Evolutionary conservation across 2,113 vertebrate genomes (phyloP).

Genomic region (Myotis brandtii): DNA sequence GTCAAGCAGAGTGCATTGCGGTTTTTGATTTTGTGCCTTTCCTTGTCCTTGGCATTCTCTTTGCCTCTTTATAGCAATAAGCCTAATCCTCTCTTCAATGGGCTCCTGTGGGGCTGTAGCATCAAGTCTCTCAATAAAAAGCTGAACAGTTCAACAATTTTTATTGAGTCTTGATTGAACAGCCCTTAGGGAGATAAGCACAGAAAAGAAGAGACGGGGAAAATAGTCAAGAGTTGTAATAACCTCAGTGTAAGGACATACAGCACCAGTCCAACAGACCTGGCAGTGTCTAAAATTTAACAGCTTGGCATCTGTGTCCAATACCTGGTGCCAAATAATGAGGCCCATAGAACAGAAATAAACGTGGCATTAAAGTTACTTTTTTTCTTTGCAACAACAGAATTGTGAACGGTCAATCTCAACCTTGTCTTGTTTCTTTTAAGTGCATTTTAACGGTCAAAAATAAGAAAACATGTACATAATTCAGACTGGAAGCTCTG

Average conservation of each 20-base stretch:
- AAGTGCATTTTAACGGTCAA: neutral
- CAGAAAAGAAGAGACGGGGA: neutral
- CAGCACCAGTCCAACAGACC: neutral
- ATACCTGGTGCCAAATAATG: constrained; percentile 28
- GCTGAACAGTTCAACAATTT: constrained; percentile 75
- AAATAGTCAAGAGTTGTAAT: constrained; percentile 52
- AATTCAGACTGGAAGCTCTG: neutral
- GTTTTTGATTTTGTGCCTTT: constrained; percentile 24
- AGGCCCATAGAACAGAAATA: constrained; percentile 34
- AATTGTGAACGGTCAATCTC: neutral
- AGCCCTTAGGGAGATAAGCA: constrained; percentile 54
- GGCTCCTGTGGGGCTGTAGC: constrained; percentile 43
- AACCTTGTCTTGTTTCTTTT: neutral
- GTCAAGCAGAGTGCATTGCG: neutral
- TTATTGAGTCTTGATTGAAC: constrained; percentile 74
- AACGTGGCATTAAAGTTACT: neutral
- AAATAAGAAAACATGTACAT: neutral
- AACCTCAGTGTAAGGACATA: neutral
- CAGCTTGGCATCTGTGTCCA: neutral
- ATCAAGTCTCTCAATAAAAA: constrained; percentile 68
- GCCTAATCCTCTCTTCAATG: constrained; percentile 48
- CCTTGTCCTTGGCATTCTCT: constrained; percentile 63
- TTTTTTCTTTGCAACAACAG: neutral
- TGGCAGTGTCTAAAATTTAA: constrained; percentile 52
- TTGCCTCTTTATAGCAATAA: constrained; percentile 49